phyloP scores from a whole-genome alignment of 2,113 vertebrate genomes.

The Ochotona princeps region DNA sequence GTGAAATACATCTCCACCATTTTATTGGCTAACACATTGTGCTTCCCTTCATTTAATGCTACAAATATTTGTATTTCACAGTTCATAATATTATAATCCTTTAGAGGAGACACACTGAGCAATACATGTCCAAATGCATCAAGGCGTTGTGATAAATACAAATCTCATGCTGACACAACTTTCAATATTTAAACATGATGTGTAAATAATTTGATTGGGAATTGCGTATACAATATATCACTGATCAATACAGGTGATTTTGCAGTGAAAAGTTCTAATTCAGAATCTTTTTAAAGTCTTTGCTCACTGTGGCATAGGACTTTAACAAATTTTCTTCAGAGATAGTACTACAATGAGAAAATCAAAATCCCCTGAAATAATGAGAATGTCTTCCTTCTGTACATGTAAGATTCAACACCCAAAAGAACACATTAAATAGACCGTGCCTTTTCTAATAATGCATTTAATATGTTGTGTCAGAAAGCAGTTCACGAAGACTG shows the following conservation, averaged over 20 bases:
- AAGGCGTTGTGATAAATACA: background rate
- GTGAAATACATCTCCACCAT: background rate
- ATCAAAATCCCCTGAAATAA: background rate
- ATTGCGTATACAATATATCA: background rate
- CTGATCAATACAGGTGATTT: background rate
- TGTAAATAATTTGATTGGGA: background rate
- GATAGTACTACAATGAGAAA: background rate
- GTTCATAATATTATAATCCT: background rate
- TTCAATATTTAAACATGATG: background rate
- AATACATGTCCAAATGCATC: accelerated
- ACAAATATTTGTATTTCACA: background rate
- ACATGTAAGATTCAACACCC: background rate
- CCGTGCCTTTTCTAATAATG: background rate
- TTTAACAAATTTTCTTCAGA: background rate
- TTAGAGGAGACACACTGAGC: background rate
- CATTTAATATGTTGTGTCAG: background rate
- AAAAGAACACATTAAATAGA: background rate
- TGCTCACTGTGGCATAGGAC: background rate
- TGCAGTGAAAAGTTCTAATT: background rate
- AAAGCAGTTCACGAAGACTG: background rate
- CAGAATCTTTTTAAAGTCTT: background rate
- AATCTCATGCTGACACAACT: background rate
- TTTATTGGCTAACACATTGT: background rate
- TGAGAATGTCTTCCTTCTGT: background rate
- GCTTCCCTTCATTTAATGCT: background rate